Percentiles rank a stretch among this genome's conserved stretches.
phyloP scores from a whole-genome alignment of 2,797 vertebrate species.

The Chiroxiphia lanceolata region DNA sequence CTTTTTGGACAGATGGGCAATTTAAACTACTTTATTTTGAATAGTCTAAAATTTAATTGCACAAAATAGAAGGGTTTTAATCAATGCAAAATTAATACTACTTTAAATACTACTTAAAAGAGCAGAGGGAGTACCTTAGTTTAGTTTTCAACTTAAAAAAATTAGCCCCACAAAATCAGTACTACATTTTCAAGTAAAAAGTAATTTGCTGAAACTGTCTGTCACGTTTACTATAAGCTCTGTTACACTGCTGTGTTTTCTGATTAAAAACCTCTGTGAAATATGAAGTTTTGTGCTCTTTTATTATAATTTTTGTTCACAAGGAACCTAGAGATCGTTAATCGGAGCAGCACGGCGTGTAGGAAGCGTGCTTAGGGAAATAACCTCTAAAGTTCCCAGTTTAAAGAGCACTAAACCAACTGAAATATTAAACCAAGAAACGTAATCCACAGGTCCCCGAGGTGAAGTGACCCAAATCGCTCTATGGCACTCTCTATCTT shows the following conservation, averaged over 20 bases:
- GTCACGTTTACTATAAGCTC: background rate
- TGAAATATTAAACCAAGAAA: background rate
- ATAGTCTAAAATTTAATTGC: background rate
- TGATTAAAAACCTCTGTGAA: constrained; percentile 63
- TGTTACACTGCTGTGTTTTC: constrained; percentile 38
- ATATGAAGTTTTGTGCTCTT: background rate
- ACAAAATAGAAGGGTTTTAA: background rate
- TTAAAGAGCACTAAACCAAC: background rate
- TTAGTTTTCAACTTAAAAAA: background rate
- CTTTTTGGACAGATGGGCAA: background rate
- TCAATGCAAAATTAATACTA: background rate
- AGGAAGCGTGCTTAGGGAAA: background rate
- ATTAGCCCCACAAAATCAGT: background rate
- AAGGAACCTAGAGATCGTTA: background rate
- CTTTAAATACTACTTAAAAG: background rate
- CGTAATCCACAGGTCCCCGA: background rate
- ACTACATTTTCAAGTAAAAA: background rate
- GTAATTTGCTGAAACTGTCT: background rate
- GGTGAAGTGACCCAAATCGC: background rate
- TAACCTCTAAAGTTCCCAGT: background rate
- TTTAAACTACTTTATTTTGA: background rate
- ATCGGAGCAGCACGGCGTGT: background rate
- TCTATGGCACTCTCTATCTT: background rate
- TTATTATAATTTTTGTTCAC: background rate
- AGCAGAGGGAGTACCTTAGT: background rate